Conservation (phyloP, 1,140 invertebrate genomes). For the Trissolcus basalis region DNA sequence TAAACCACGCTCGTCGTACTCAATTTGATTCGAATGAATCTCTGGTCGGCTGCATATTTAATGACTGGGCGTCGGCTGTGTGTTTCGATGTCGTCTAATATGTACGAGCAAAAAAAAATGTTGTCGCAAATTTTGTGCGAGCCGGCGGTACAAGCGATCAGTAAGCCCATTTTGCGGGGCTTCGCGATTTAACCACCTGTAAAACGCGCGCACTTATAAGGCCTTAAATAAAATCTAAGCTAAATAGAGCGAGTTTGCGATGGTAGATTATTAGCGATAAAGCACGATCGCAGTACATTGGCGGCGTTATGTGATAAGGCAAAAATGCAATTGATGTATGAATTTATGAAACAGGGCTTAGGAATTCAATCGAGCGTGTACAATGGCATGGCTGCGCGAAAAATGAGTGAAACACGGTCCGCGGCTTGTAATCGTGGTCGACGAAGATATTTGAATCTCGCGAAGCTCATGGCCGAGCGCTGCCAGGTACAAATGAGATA, state of each 20-base stretch:
- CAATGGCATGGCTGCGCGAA: conserved; percentile 24
- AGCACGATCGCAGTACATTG: background rate
- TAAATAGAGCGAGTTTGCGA: conserved; percentile 17
- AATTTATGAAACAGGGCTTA: conserved; percentile 24
- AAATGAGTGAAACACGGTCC: conserved; percentile 44
- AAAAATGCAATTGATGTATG: conserved; percentile 26
- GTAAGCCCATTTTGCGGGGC: background rate
- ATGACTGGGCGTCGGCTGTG: no score
- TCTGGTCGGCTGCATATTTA: no score
- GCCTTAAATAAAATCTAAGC: conserved; percentile 22
- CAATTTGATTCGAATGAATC: no score
- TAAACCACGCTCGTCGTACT: background rate
- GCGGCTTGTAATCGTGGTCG: conserved; percentile 47
- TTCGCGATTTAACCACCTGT: conserved; percentile 20
- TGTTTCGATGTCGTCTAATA: conserved; percentile 2
- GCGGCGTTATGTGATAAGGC: background rate
- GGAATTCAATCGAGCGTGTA: conserved; percentile 27
- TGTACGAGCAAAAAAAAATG: conserved; percentile 2
- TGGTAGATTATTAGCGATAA: conserved; percentile 31
- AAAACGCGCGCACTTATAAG: conserved; percentile 25
- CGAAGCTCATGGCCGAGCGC: conserved; percentile 34
- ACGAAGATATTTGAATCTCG: conserved; percentile 50
- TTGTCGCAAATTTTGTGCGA: conserved; percentile 11
- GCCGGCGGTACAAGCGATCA: conserved; percentile 1
- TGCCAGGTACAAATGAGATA: conserved; percentile 56